Percentiles rank a stretch among this genome's conserved stretches.
Conservation (phyloP, 2,797 vertebrate genomes). For the Coranthus polyacanthus region DNA sequence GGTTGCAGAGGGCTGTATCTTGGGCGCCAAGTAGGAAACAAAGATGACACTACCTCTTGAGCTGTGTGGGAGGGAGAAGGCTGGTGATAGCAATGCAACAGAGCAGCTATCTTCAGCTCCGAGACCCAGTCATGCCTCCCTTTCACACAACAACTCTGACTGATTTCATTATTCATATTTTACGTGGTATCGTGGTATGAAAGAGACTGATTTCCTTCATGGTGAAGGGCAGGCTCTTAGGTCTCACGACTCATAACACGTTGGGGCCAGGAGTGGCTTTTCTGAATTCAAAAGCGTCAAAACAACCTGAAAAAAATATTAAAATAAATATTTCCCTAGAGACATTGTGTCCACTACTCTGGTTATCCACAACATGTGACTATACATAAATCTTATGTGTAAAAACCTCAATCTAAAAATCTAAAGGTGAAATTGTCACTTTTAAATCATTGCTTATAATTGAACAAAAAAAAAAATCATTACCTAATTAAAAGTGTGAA, state of each 20-base stretch:
- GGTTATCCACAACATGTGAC: conserved; percentile 31
- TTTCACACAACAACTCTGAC: conserved; percentile 68
- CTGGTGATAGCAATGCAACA: conserved; percentile 60
- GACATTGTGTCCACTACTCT: conserved; percentile 24
- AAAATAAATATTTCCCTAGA: conserved; percentile 63
- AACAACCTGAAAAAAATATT: conserved; percentile 60
- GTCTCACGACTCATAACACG: conserved; percentile 64
- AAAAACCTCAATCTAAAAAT: conserved; percentile 44
- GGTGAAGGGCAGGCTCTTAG: conserved; percentile 66
- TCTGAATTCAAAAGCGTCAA: conserved; percentile 74
- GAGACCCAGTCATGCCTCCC: conserved; percentile 61
- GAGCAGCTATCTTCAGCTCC: conserved; percentile 53
- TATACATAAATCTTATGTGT: conserved; percentile 26
- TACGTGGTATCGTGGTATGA: conserved; percentile 76
- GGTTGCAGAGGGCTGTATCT: conserved; percentile 61
- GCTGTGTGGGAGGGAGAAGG: conserved; percentile 71
- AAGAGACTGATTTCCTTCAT: conserved; percentile 73
- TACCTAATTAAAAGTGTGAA: conserved; percentile 86
- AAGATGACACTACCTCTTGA: conserved; percentile 73
- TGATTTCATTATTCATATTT: conserved; percentile 83
- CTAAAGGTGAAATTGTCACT: conserved; percentile 53
- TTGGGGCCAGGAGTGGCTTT: conserved; percentile 37
- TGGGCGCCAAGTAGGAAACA: conserved; percentile 59
- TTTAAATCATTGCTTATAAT: conserved; percentile 63
- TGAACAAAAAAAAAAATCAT: conserved; percentile 55